Percentiles rank a stretch among this genome's conserved stretches.
Conservation (phyloP, 1,140 invertebrate genomes). For the Ruditapes philippinarum region DNA sequence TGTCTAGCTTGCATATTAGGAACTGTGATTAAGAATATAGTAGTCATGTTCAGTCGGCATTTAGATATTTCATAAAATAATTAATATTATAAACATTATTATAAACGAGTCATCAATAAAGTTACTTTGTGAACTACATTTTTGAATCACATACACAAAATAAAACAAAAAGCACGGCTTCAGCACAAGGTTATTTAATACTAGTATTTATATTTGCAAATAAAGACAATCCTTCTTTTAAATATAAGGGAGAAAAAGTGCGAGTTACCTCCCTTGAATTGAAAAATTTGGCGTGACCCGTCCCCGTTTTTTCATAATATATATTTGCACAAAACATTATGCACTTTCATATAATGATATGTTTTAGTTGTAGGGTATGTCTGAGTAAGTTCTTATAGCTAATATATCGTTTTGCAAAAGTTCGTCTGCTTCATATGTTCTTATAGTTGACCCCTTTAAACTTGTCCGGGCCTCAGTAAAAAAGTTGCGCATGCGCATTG, state of each 20-base stretch:
- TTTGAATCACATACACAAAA: not conserved
- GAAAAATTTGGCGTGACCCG: not conserved
- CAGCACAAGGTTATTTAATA: too few species aligned
- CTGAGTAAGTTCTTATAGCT: too few species aligned
- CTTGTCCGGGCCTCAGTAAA: too few species aligned
- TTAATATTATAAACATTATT: too few species aligned
- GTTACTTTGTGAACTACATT: not conserved
- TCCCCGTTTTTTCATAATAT: not conserved
- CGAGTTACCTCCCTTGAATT: constrained; percentile 13
- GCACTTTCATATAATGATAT: not conserved
- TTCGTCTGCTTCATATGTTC: too few species aligned
- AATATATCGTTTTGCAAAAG: too few species aligned
- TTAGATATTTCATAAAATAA: not conserved
- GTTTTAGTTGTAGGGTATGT: not conserved
- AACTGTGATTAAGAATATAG: not conserved
- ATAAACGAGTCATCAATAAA: not conserved
- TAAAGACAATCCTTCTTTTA: not conserved
- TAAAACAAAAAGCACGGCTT: too few species aligned
- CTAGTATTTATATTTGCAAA: too few species aligned
- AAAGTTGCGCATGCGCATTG: too few species aligned
- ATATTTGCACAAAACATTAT: too few species aligned
- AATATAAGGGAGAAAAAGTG: not conserved
- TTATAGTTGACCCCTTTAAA: too few species aligned
- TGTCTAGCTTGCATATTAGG: not conserved
- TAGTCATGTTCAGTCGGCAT: not conserved